These are phyloP conservation scores for Noturus placidus DNA, from an alignment of 2,113 vertebrate species.

Conservation along the genomic window DNA sequence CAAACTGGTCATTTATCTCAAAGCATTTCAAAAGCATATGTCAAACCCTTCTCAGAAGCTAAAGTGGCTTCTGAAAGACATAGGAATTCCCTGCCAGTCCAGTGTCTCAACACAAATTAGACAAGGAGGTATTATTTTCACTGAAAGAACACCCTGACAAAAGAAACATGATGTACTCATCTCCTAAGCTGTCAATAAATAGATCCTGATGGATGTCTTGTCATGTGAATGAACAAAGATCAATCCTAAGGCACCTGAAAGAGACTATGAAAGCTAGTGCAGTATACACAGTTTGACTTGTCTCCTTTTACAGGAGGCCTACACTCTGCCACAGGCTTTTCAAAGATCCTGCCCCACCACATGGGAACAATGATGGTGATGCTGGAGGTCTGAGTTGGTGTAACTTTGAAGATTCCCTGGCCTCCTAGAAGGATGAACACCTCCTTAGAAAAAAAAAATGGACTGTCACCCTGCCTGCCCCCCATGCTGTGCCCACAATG, in stretches of 20 bases:
- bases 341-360: constrained; percentile 48
- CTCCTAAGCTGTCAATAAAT: constrained; percentile 46
- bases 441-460: constrained; percentile 44
- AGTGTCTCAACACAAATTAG: constrained; percentile 53
- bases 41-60: constrained; percentile 26
- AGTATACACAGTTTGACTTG: constrained; percentile 67
- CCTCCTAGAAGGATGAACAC: constrained; percentile 50
- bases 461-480: constrained; percentile 60
- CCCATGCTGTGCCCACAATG: constrained; percentile 71
- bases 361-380: constrained; percentile 50
- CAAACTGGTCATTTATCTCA: constrained; percentile 42
- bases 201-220: constrained; percentile 55
- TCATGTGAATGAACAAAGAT: constrained; percentile 64
- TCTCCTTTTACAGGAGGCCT: constrained; percentile 57
- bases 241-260: constrained; percentile 60
- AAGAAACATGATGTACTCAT: constrained; percentile 43
- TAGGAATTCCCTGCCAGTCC: constrained; percentile 41
- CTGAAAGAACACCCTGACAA: constrained; percentile 44
- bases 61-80: constrained; percentile 40
- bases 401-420: constrained; percentile 40
- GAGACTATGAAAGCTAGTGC: constrained; percentile 55
- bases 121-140: constrained; percentile 56
- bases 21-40: constrained; percentile 33
- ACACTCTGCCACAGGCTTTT: constrained; percentile 61
- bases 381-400: constrained; percentile 42